Evolutionary conservation across 2,888 invertebrate species (phyloP), one percentile per base, ranked within the genome.

Genomic region (Oscheius sp.): DNA sequence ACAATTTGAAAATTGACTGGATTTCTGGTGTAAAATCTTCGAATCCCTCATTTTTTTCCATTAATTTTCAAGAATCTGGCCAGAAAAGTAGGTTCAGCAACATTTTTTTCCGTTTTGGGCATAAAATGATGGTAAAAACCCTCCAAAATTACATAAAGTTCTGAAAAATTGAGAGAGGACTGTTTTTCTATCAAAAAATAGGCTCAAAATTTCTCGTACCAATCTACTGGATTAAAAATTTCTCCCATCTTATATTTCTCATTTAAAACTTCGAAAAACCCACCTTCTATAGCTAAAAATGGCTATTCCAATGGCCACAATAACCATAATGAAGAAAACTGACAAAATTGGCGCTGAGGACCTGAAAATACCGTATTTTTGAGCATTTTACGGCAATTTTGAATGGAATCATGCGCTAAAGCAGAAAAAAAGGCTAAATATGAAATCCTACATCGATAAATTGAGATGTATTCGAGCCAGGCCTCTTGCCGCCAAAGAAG

Each of bases 231-330:
- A 6, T 35, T 6, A 9, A n/a, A 59, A 29, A 29, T 35, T 9
- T 3, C 9, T 9, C 9, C 9, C 9, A 35, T 35, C 35, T 35
- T 6, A 35, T 35, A 35, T 16, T 35, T 27, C 6, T 13, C 13
- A 2, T 16, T 18, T 35, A 18, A 35, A n/a, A 59, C 27, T 27
- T 25, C 56, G n/a, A 35, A 59, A 29, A n/a, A 49, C 66, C 6
- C 7, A 69, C 69, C 55, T 69, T 69, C 56, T 69, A 27, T 69
- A 69, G 56, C 69, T 69, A 43, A 55, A 69, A 21, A 35, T 25
- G 13, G 56, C 69, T 18, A 69, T 18, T 53, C 69, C 69, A 25
- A 69, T 43, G 55, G 69, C 55, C 9, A 69, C 12, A 53, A 69
- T 35, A 13, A 53, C 56, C 27, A 69, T 56, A 29, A 69, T 69